phyloP scores from a whole-genome alignment of 2,113 vertebrate genomes.

The Procavia capensis region DNA sequence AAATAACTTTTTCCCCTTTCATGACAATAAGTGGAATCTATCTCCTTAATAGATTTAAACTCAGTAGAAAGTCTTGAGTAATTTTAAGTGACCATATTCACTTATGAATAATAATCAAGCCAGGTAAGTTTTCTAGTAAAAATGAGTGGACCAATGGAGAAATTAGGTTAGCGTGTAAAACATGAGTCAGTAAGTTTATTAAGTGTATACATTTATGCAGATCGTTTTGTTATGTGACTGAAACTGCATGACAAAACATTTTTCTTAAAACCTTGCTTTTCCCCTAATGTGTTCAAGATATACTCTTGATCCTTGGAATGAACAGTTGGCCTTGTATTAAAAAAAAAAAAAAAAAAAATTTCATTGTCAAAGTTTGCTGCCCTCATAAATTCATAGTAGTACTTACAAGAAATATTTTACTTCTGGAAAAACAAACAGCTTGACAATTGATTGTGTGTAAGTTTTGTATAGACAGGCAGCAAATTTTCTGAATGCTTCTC shows the following conservation, averaged over 20 bases:
- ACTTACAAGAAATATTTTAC: background rate
- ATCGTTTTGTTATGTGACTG: background rate
- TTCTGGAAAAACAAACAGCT: background rate
- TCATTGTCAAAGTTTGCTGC: background rate
- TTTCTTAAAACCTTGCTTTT: slow-evolving; percentile 41
- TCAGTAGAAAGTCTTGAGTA: slow-evolving; percentile 25
- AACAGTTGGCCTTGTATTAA: background rate
- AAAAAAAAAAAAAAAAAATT: background rate
- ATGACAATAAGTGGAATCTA: background rate
- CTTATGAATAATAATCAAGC: background rate
- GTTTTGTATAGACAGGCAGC: background rate
- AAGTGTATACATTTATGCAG: background rate
- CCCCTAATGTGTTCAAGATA: background rate
- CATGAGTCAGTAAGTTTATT: background rate
- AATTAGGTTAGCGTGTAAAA: slow-evolving; percentile 10
- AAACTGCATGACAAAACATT: background rate
- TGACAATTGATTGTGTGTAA: background rate
- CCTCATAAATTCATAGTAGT: background rate
- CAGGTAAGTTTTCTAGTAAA: background rate
- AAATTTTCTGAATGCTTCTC: background rate
- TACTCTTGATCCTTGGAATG: background rate
- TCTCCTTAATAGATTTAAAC: slow-evolving; percentile 15
- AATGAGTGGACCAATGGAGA: background rate
- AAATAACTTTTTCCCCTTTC: background rate
- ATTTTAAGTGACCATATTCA: background rate